Base-by-base conservation (phyloP, 2,888 invertebrate species). In the Polymixis flavicincta region DNA sequence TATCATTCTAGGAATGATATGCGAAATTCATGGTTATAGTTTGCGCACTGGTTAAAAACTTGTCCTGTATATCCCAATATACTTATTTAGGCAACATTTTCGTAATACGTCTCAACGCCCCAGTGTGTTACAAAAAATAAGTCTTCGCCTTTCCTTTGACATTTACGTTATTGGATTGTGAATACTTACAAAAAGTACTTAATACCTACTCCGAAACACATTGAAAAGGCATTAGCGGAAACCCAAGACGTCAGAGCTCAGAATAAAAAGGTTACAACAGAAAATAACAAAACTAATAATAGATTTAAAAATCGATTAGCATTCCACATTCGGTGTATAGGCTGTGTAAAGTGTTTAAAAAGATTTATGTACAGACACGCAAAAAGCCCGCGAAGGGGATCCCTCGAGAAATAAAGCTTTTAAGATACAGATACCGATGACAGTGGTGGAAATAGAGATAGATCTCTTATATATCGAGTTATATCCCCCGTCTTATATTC, bases 391-490 rank as follows among this genome's bases (percentile, higher is more conserved):
- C 64, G 6, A 50, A 68, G 11, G 9, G 14, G 11, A 55, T 55
- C 84, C 55, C 48, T 63, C 7, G 80, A 45, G 63, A 84, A 60
- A 84, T 68, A 84, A 78, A 68, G 59, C 67, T 72, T 59, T 55
- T 84, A 59, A 71, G 55, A 68, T 32, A 42, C 63, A 64, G 72
- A 63, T 67, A 63, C 32, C 13, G n/a, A 63, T 67, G 50, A 65
- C 67, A 32, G 54, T n/a, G 14, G 52, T 32, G 25, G 55, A 45
- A 61, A 82, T 64, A 57, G 32, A 63, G 17, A 79, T 68, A 45
- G 3, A 71, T 71, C 4, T 55, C 8, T 60, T 45, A 50, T 77
- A 25, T 68, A 37, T 67, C 61, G 28, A 28, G 13, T 13, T 74
- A 54, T 55, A 59, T 42, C 37, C 54, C n/a, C 52, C n/a, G 25